Conservation (phyloP, 2,113 vertebrate genomes). For the Natator depressus region DNA sequence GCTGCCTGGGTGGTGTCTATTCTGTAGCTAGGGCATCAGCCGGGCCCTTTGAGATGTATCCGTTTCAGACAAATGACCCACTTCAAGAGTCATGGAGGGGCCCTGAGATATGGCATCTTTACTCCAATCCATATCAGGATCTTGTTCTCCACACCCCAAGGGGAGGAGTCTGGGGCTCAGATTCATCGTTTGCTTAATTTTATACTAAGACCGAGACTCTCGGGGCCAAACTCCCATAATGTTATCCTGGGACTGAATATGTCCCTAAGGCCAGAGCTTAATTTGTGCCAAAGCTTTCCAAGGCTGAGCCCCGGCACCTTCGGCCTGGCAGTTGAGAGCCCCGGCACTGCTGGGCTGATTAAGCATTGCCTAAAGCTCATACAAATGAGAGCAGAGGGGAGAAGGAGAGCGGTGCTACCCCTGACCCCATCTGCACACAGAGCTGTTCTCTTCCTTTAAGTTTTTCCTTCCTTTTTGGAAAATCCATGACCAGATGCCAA, state of each 20-base stretch:
- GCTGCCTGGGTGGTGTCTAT: background rate
- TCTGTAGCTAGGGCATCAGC: background rate
- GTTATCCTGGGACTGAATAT: background rate
- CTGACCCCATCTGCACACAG: background rate
- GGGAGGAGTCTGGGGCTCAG: background rate
- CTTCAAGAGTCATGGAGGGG: background rate
- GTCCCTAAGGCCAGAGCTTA: background rate
- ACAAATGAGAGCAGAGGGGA: background rate
- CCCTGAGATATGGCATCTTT: background rate
- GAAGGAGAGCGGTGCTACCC: background rate
- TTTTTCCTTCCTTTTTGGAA: no score
- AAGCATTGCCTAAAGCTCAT: background rate
- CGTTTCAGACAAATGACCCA: background rate
- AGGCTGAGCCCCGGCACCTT: no score
- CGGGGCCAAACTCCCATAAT: background rate
- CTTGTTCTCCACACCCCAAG: background rate
- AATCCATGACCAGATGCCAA: background rate
- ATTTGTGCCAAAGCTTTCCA: no score
- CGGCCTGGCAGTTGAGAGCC: no score
- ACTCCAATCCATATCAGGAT: background rate
- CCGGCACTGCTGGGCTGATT: no score
- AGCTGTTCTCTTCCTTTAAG: background rate
- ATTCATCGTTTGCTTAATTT: no score
- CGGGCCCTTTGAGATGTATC: background rate
- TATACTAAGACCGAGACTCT: background rate